Percentiles rank a stretch among this genome's conserved stretches.
Evolutionary conservation across 1,140 invertebrate species (phyloP).

Genomic region (Bombus pyrosoma): DNA sequence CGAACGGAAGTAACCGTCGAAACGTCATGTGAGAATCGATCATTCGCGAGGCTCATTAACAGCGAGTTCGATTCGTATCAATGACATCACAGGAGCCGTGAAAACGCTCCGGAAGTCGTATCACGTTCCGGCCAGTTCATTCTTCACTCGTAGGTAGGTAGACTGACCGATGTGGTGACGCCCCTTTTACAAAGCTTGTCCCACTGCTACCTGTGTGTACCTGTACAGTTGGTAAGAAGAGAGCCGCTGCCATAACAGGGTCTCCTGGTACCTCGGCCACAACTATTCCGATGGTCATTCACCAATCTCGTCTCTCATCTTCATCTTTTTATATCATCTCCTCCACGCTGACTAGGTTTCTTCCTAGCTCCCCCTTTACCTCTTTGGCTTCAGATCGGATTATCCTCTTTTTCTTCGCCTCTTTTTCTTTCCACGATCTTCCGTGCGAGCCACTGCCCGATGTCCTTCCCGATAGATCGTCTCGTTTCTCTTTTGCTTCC

Average conservation of each 20-base stretch:
- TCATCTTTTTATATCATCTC: slow-evolving; percentile 54
- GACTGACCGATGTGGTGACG: slow-evolving; percentile 49
- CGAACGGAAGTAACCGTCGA: not conserved
- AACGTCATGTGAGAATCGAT: not conserved
- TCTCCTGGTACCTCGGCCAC: slow-evolving; percentile 15
- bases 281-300: slow-evolving; percentile 52
- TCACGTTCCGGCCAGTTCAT: slow-evolving; percentile 56
- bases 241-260: slow-evolving; percentile 48
- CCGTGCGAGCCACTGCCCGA: not conserved
- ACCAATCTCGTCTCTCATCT: slow-evolving; percentile 52
- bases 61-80: slow-evolving; percentile 21
- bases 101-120: slow-evolving; percentile 47
- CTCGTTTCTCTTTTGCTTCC: slow-evolving; percentile 17
- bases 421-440: not conserved
- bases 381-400: not conserved
- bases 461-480: slow-evolving; percentile 16
- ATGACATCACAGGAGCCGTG: slow-evolving; percentile 37
- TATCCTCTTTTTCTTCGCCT: not conserved
- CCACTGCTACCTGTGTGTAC: slow-evolving; percentile 36
- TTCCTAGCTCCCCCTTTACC: not conserved
- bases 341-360: slow-evolving; percentile 7
- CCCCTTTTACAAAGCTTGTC: slow-evolving; percentile 57
- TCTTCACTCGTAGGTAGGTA: slow-evolving; percentile 53
- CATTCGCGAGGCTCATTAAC: slow-evolving; percentile 15
- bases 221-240: slow-evolving; percentile 38